These are phyloP conservation scores for Chaetoderma sp. DNA, from an alignment of 2,888 invertebrate genomes.

Conservation along the genomic window DNA sequence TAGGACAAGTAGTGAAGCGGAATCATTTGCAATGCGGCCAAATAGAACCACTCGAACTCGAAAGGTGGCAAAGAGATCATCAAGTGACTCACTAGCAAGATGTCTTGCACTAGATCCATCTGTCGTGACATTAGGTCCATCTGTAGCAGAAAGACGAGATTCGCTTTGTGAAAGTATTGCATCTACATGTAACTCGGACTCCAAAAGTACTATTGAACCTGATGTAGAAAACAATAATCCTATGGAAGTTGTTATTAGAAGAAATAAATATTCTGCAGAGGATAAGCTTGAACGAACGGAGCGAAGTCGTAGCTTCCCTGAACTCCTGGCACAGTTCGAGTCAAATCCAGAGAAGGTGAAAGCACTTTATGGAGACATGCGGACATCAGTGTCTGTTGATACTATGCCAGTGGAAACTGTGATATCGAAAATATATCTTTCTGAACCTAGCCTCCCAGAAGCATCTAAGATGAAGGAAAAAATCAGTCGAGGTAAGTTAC, in stretches of 20 bases:
- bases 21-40: neutral
- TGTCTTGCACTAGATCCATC: too few species aligned
- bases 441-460: constrained; percentile 37
- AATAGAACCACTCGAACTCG: neutral
- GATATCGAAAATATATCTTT: constrained; percentile 43
- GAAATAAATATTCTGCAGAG: neutral
- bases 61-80: neutral
- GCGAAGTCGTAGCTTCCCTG: constrained; percentile 58
- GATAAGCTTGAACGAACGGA: constrained; percentile 33
- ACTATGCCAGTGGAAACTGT: constrained; percentile 42
- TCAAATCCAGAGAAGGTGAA: constrained; percentile 39
- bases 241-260: constrained; percentile 1
- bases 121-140: too few species aligned
- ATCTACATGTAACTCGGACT: neutral
- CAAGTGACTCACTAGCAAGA: too few species aligned
- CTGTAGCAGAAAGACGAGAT: too few species aligned
- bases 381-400: constrained; percentile 55
- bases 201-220: neutral
- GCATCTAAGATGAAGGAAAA: too few species aligned
- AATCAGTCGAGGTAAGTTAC: too few species aligned
- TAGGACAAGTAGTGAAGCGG: constrained; percentile 1
- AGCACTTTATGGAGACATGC: constrained; percentile 35
- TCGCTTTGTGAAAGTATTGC: too few species aligned
- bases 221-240: constrained; percentile 1
- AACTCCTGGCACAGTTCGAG: constrained; percentile 54